Conservation (phyloP, 2,113 vertebrate species). For the Naja naja region DNA sequence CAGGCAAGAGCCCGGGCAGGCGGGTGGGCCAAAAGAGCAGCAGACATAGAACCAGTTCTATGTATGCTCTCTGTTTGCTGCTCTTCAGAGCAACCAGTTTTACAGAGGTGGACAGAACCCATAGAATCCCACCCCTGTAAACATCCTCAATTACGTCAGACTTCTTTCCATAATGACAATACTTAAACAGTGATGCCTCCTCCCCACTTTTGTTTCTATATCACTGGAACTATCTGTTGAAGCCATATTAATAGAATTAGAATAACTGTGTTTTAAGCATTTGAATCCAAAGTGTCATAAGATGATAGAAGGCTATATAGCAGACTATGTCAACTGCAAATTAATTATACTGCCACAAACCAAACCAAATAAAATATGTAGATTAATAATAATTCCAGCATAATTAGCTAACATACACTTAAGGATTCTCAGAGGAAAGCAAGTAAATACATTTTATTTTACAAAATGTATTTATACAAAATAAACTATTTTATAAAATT, state of each 20-base stretch:
- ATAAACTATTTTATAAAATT: neutral
- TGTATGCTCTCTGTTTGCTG: too few relatives aligned
- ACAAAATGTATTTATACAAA: neutral
- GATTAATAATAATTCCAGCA: neutral
- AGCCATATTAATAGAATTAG: neutral
- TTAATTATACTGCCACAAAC: neutral
- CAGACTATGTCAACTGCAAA: neutral
- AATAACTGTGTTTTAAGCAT: neutral
- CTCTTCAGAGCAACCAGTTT: too few relatives aligned
- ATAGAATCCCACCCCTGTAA: too few relatives aligned
- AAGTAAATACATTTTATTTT: neutral
- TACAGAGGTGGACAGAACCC: too few relatives aligned
- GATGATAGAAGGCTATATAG: neutral
- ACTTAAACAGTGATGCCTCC: neutral
- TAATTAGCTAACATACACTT: neutral
- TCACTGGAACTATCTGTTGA: neutral
- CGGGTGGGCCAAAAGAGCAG: too few relatives aligned
- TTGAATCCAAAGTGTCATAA: neutral
- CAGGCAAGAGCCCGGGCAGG: too few relatives aligned
- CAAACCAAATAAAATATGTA: neutral
- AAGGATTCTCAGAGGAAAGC: neutral
- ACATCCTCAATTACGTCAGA: neutral
- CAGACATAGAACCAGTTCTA: too few relatives aligned
- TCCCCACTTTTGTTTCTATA: neutral
- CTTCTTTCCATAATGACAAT: neutral